A percentile compares a stretch with the other conserved stretches of the same genome.
These are phyloP conservation scores for Temnothorax rugatulus DNA, from an alignment of 2,888 invertebrate genomes.

Conservation along the genomic window DNA sequence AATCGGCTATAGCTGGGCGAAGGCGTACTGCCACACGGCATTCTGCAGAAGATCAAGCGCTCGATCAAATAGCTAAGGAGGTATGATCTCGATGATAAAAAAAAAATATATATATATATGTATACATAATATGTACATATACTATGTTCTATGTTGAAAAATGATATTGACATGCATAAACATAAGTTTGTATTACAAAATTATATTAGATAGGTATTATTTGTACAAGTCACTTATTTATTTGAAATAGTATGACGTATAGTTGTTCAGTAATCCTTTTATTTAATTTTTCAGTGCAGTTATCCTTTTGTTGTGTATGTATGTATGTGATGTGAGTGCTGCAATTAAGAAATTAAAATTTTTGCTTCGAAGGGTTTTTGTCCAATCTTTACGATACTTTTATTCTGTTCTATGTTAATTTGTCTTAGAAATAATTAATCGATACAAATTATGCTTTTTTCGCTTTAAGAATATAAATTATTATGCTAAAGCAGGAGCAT, in stretches of 20 bases:
- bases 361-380: background rate
- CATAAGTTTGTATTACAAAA: background rate
- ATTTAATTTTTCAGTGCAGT: background rate
- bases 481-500: no score
- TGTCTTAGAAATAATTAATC: no score
- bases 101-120: background rate
- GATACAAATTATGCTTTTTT: no score
- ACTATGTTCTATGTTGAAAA: background rate
- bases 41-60: constrained; percentile 98
- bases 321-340: background rate
- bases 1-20: constrained; percentile 88
- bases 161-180: background rate
- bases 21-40: constrained; percentile 95
- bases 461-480: no score
- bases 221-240: background rate
- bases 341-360: no score
- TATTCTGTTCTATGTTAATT: no score
- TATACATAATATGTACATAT: no score
- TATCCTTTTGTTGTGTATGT: background rate
- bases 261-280: background rate
- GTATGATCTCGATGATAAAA: constrained; percentile 87
- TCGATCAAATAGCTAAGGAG: constrained; percentile 99
- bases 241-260: background rate
- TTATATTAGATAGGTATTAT: background rate
- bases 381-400: background rate